These are phyloP conservation scores for Sapajus apella DNA, from an alignment of 2,113 vertebrate genomes.

Conservation along the genomic window DNA sequence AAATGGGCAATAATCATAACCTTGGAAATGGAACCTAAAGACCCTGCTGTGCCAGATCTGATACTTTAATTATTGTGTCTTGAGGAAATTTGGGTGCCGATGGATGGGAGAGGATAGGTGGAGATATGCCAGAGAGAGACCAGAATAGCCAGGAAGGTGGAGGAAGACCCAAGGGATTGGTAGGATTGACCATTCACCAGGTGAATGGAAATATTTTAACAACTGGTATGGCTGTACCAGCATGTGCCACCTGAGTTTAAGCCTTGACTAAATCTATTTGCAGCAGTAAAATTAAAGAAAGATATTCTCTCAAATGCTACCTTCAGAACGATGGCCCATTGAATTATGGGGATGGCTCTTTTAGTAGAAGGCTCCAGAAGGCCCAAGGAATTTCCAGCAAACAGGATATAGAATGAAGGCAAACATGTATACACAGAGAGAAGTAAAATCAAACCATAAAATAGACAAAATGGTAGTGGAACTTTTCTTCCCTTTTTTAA, in stretches of 20 bases:
- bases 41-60: neutral
- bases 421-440: neutral
- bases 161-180: neutral
- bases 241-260: neutral
- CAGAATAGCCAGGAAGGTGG: too few relatives aligned
- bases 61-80: neutral
- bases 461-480: neutral
- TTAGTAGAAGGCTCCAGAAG: neutral
- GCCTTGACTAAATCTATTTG: neutral
- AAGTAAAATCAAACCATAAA: neutral
- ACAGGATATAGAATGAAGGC: neutral
- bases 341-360: neutral
- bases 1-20: neutral
- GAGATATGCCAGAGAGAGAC: neutral
- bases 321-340: neutral
- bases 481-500: neutral
- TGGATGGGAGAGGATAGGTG: neutral
- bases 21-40: neutral
- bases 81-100: neutral
- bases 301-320: neutral
- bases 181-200: neutral
- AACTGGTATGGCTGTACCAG: neutral
- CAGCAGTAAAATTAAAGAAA: neutral
- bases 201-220: neutral
- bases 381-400: neutral